Base-by-base conservation (phyloP, 2,888 invertebrate genomes). In the Gryllus longicercus region DNA sequence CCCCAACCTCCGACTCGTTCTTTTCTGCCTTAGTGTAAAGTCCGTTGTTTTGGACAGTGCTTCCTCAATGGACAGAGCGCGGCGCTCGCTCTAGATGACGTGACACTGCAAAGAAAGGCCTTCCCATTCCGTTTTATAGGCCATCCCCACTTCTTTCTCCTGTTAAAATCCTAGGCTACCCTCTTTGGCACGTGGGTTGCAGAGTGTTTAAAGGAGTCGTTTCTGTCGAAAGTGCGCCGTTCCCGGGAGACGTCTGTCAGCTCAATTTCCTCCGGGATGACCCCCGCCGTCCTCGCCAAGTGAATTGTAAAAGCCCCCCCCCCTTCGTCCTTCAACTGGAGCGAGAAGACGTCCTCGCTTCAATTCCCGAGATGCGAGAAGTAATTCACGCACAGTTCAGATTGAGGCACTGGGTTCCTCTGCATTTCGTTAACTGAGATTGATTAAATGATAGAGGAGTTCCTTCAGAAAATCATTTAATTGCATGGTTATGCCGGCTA, bases 191-290 rank as follows among this genome's bases (percentile, higher is more conserved):
- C 63, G 16, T 63, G 63, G 63, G 63, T 63, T 63, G 14, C 16
- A 63, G n/a, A 14, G 63, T 63, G 63, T 63, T 63, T 63, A 63
- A 63, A 63, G 63, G 16, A 63, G 63, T n/a, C 63, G 63, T 63
- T 63, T 63, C 63, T 63, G 63, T 63, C 63, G 63, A 63, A 63
- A 63, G 63, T 63, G 63, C 63, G 16, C 63, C 63, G n/a, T 63
- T 63, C n/a, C 63, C 16, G n/a, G 63, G 11, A 16, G 63, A 63
- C 63, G 63, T 63, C 63, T 63, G 63, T 63, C 63, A 63, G 63
- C 63, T 63, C 63, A 63, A 63, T 63, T 63, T 63, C 63, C 16
- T 63, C n/a, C 8, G 63, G 4, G 63, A 63, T 18, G 63, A 63
- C 63, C 63, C 38, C n/a, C 16, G 63, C 63, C 63, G 63, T 63